Conservation (phyloP, 2,797 vertebrate genomes). For the Micropoecilia bifurca region DNA sequence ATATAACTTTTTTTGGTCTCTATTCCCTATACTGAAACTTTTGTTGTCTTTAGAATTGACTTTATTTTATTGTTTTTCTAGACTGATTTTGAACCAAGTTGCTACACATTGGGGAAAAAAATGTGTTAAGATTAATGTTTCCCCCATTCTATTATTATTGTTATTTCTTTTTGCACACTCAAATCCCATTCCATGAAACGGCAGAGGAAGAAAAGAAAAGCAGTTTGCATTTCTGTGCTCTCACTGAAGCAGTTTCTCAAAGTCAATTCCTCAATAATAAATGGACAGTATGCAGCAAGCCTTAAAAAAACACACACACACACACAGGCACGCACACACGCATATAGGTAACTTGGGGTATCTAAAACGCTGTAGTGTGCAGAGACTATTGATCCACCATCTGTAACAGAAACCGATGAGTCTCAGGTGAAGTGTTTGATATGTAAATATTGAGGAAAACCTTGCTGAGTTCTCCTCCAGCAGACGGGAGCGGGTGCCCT, state of each 20-base stretch:
- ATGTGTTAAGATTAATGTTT: conserved; percentile 45
- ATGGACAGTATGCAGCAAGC: conserved; percentile 6
- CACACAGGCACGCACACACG: no score
- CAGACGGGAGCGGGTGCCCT: not conserved
- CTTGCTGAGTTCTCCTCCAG: conserved; percentile 24
- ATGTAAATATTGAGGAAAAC: conserved; percentile 51
- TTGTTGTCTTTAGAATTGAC: not conserved
- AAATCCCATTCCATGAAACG: conserved; percentile 2
- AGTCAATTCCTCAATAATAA: conserved; percentile 29
- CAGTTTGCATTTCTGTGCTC: conserved; percentile 1
- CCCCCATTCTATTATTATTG: conserved; percentile 39
- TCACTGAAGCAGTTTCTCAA: conserved; percentile 22
- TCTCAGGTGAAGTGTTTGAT: conserved; percentile 49
- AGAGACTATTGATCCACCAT: conserved; percentile 33
- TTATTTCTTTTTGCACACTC: not conserved
- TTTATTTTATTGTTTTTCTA: not conserved
- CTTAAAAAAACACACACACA: not conserved
- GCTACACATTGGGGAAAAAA: conserved; percentile 18
- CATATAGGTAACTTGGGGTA: not conserved
- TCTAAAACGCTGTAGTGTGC: conserved; percentile 22
- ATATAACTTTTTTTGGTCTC: not conserved
- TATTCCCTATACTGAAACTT: not conserved
- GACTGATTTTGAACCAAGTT: conserved; percentile 27
- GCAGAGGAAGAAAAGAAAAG: conserved; percentile 2
- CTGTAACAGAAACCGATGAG: conserved; percentile 28